A percentile compares a stretch with the other conserved stretches of the same genome.
Conservation (phyloP, 1,140 invertebrate species). For the Drosophila sp. region DNA sequence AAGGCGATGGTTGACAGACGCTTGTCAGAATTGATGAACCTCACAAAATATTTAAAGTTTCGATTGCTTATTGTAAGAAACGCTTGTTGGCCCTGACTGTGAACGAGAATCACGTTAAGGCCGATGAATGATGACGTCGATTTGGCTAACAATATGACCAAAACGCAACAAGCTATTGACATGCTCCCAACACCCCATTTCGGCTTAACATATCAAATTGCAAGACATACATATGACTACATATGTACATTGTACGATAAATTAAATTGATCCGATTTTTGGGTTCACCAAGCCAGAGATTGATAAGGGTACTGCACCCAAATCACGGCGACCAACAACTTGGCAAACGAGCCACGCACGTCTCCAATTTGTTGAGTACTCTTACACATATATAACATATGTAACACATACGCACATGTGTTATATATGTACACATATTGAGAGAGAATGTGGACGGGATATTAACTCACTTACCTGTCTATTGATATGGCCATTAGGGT, state of each 20-base stretch:
- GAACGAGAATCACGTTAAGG: slow-evolving; percentile 13
- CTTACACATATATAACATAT: slow-evolving; percentile 4
- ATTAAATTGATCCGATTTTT: slow-evolving; percentile 39
- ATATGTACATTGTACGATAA: slow-evolving; percentile 26
- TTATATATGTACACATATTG: background rate
- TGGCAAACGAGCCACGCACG: slow-evolving; percentile 40
- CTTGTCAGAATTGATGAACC: slow-evolving; percentile 44
- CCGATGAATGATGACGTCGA: slow-evolving; percentile 36
- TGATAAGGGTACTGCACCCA: slow-evolving; percentile 46
- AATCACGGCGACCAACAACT: slow-evolving; percentile 28
- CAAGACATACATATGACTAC: slow-evolving; percentile 17
- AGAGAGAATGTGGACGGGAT: background rate
- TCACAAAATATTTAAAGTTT: slow-evolving; percentile 17
- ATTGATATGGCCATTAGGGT: slow-evolving; percentile 98
- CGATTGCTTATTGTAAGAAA: slow-evolving; percentile 22
- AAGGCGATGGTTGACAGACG: slow-evolving; percentile 16
- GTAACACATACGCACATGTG: background rate
- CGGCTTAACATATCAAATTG: slow-evolving; percentile 32
- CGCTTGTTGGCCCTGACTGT: background rate
- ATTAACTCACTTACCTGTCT: slow-evolving; percentile 91
- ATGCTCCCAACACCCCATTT: background rate
- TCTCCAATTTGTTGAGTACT: slow-evolving; percentile 36
- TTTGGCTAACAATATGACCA: slow-evolving; percentile 29
- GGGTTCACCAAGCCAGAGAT: slow-evolving; percentile 38
- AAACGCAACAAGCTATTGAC: slow-evolving; percentile 19